Conservation (phyloP, 2,797 vertebrate species). For the Dipus sagitta region DNA sequence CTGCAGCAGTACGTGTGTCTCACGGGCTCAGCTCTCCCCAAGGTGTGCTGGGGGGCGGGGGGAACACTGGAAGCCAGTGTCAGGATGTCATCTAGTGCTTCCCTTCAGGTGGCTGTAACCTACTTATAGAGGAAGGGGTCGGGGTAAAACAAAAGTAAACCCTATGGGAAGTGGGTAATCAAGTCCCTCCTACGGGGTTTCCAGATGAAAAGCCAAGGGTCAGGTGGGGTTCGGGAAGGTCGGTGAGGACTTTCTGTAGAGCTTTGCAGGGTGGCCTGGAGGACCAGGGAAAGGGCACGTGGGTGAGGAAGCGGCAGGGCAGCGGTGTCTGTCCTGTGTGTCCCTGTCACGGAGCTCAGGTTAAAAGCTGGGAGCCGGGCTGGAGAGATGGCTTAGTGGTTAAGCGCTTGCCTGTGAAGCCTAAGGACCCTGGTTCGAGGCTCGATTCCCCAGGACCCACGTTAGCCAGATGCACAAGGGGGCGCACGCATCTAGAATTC, state of each 20-base stretch:
- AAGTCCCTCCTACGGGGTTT: background rate
- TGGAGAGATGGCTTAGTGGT: too few species aligned
- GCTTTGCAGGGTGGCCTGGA: background rate
- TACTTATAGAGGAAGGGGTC: background rate
- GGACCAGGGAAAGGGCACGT: background rate
- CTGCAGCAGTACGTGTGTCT: background rate
- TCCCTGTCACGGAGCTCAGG: too few species aligned
- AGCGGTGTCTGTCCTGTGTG: background rate
- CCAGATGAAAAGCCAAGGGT: background rate
- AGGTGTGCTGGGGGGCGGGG: background rate
- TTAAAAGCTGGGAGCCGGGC: rapidly evolving
- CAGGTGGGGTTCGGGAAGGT: background rate
- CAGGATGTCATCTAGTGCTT: background rate
- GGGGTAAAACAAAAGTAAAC: background rate
- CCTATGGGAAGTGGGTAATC: background rate
- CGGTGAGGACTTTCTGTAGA: background rate
- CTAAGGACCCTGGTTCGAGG: too few species aligned
- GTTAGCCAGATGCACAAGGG: too few species aligned
- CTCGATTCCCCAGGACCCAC: too few species aligned
- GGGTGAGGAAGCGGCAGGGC: background rate
- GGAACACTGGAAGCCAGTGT: background rate
- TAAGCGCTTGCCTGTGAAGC: too few species aligned
- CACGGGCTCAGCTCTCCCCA: background rate
- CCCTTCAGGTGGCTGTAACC: background rate
- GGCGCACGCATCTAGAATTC: too few species aligned